phyloP scores from a whole-genome alignment of 2,113 vertebrate species.

The Zosterops japonicus region DNA sequence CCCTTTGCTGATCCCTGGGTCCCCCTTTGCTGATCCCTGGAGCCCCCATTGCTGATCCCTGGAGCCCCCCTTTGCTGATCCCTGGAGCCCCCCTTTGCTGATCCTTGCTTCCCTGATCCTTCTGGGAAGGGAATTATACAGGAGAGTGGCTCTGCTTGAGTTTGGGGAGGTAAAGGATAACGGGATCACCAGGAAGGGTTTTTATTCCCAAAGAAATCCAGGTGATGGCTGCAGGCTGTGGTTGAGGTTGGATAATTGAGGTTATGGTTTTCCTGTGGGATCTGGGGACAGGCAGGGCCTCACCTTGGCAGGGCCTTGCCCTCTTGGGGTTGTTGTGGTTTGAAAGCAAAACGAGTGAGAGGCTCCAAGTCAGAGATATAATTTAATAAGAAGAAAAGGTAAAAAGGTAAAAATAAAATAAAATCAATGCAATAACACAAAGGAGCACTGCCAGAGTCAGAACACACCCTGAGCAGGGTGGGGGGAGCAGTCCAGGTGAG shows the following conservation, averaged over 20 bases:
- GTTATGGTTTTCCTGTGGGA: not conserved
- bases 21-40: no score
- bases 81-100: not conserved
- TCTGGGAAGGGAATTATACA: fast-evolving
- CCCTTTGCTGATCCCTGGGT: no score
- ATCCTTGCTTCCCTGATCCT: not conserved
- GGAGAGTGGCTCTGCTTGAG: not conserved
- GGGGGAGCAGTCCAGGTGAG: no score
- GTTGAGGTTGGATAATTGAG: not conserved
- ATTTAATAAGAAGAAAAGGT: no score
- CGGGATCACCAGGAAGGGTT: fast-evolving
- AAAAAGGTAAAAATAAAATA: no score
- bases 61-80: no score
- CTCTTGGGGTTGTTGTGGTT: no score
- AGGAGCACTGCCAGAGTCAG: no score
- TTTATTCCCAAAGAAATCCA: not conserved
- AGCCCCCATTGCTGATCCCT: not conserved
- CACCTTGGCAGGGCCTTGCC: fast-evolving
- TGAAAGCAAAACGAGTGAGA: no score
- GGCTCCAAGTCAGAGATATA: no score
- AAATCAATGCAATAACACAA: no score
- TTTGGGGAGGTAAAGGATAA: not conserved
- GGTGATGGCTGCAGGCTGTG: not conserved
- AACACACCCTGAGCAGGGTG: no score
- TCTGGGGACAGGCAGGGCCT: not conserved